Evolutionary conservation across 1,140 invertebrate species (phyloP).

Genomic region (Bombus impatiens): DNA sequence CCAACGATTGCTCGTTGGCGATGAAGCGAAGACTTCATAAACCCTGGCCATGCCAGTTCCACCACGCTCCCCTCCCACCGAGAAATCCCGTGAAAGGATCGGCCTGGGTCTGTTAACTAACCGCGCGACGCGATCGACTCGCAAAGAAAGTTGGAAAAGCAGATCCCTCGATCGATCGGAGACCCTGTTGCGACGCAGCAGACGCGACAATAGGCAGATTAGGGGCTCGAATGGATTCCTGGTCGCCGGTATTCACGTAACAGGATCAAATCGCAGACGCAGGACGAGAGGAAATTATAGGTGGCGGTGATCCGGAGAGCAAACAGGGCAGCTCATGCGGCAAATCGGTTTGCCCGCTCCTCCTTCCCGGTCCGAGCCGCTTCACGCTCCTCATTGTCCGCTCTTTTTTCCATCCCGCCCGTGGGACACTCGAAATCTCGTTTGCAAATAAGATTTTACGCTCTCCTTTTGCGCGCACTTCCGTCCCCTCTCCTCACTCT

Average conservation of each 20-base stretch:
- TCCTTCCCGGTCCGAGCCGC: constrained; percentile 18
- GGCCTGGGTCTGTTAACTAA: background rate
- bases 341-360: constrained; percentile 65
- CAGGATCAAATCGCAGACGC: background rate
- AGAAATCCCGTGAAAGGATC: too few species aligned
- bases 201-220: constrained; percentile 45
- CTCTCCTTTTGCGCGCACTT: background rate
- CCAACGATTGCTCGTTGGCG: background rate
- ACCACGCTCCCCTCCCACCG: too few species aligned
- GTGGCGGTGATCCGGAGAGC: constrained; percentile 57
- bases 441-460: constrained; percentile 72
- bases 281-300: constrained; percentile 48
- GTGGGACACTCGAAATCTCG: constrained; percentile 47
- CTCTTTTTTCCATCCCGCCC: background rate
- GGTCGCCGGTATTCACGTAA: constrained; percentile 35
- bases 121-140: background rate
- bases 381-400: constrained; percentile 49
- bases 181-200: background rate
- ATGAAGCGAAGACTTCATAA: background rate
- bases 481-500: background rate
- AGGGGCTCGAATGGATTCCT: constrained; percentile 54
- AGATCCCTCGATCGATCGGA: background rate
- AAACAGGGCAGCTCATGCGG: constrained; percentile 72
- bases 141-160: constrained; percentile 19
- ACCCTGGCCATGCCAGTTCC: too few species aligned